Evolutionary conservation across 2,888 invertebrate genomes (phyloP), one percentile per base, ranked within the genome.

Genomic region (Muschampia plurimacula): DNA sequence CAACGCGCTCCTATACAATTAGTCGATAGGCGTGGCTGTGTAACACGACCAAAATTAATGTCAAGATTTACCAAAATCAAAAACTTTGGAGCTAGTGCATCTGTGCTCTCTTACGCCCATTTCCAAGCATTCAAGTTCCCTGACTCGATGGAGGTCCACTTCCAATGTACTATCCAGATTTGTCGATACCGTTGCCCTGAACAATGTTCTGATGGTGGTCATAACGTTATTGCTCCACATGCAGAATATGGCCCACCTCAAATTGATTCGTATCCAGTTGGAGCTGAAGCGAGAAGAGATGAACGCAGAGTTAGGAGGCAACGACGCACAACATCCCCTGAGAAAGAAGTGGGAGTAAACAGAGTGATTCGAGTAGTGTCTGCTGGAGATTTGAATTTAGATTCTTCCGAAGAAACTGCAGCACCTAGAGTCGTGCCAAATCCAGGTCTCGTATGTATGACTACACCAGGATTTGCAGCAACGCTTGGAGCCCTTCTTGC

Each of bases 51-150:
- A 0, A 98, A 98, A 87, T 93, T 98, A 0, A 98, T 98, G 98
- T 98, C 98, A 0, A 95, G 97, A 80, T 98, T 98, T 86, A 98
- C 98, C 0, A 98, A 98, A 89, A 98, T 98, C 78, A 98, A 98
- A 91, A 98, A 98, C 91, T 98, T 98, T 80, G 98, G 98, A 22
- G 98, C 98, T 0, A 97, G 97, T 77, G 98, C 98, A 7, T 98
- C 98, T 9, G 98, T 98, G 0, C 92, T 98, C 1, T 98, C 98
- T 0, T 98, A 98, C 85, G 98, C 98, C 0, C 98, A 98, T 88
- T 98, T 98, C 96, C 98, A 98, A 91, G 98, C 98, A 0, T 98
- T 98, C 91, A 98, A 98, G 86, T 98, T 98, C 94, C 98, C 98
- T 0, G 98, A 98, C 85, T 98, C 98, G 0, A 98, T 98, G 98